phyloP scores from a whole-genome alignment of 2,888 invertebrate species.

The Eristalis pertinax region DNA sequence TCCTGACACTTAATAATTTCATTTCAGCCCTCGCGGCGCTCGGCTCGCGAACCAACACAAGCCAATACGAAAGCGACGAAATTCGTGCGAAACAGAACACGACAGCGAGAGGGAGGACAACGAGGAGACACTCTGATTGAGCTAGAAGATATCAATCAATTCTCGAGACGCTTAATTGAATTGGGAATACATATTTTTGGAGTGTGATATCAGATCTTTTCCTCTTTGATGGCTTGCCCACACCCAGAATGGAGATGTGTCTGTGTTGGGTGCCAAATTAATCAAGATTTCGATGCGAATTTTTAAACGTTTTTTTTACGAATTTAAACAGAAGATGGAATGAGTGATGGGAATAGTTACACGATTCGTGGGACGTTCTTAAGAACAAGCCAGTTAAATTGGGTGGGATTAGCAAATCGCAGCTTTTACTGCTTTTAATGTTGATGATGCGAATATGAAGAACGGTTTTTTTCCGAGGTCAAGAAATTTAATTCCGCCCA shows the following conservation, averaged over 20 bases:
- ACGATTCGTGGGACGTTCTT: no score
- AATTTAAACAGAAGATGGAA: no score
- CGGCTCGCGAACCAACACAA: constrained; percentile 9
- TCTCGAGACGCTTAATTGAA: constrained; percentile 57
- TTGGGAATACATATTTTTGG: constrained; percentile 58
- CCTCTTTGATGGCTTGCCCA: constrained; percentile 19
- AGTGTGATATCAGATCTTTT: constrained; percentile 46
- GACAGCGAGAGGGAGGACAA: background rate
- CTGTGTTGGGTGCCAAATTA: background rate
- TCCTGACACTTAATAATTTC: constrained; percentile 45
- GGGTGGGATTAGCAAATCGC: no score
- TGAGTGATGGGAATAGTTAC: no score
- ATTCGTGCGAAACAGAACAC: background rate
- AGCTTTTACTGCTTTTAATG: no score
- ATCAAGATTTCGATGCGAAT: background rate
- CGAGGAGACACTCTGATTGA: constrained; percentile 33
- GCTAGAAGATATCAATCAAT: constrained; percentile 62
- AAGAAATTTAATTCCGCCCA: no score
- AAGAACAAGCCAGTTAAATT: no score
- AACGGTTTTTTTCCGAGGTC: no score
- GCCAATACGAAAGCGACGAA: background rate
- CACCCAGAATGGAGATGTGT: background rate
- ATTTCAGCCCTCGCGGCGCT: constrained; percentile 6
- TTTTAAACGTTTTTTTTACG: no score
- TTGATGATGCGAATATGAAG: no score